Evolutionary conservation across 2,888 invertebrate genomes (phyloP), one percentile per base, ranked within the genome.

Genomic region (Chrysolina oricalcia): DNA sequence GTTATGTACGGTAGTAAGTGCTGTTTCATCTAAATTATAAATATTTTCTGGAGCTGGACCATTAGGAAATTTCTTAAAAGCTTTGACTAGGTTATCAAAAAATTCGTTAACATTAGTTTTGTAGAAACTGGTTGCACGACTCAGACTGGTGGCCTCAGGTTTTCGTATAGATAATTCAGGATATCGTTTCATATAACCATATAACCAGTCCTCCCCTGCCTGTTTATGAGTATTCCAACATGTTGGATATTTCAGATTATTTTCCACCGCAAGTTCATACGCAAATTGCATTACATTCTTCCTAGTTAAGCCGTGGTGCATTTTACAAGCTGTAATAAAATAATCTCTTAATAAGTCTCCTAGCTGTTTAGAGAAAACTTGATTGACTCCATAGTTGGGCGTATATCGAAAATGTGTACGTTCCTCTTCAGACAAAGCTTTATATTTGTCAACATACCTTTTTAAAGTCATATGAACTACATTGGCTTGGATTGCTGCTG

Each of bases 1-100:
- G 41, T 70, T 70, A 41, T 70, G 69, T 41, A 70, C 70, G 15
- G 70, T 70, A 27, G 70, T 70, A 35, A 70, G 70, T 19, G 63
- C 64, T 27, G 64, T 72, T 66, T 72, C 59, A 66, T 72, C 66
- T 46, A 72, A 72, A 40, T 72, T 72, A 19, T 66, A 72, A 53
- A 72, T 72, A 62, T 46, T 48, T 67, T 62, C 70, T 43, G 70
- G 27, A 70, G 46, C 21, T 70, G 59, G 62, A 46, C 59, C 59
- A 70, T 70, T 62, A 43, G 43, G 17, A 62, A 70, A 70, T 62
- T 62, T 62, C 48, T 23, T 62, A 43, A 21, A 62, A 62, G 46
- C 67, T 23, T 67, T 67, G 43, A 43, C 43, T 43, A 43, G 43
- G 43, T 50, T 50, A 35, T 68, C 68, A 50, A 68, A 68, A 50